Percentiles rank a stretch among this genome's conserved stretches.
Conservation (phyloP, 2,888 invertebrate species). For the Archips xylosteana region DNA sequence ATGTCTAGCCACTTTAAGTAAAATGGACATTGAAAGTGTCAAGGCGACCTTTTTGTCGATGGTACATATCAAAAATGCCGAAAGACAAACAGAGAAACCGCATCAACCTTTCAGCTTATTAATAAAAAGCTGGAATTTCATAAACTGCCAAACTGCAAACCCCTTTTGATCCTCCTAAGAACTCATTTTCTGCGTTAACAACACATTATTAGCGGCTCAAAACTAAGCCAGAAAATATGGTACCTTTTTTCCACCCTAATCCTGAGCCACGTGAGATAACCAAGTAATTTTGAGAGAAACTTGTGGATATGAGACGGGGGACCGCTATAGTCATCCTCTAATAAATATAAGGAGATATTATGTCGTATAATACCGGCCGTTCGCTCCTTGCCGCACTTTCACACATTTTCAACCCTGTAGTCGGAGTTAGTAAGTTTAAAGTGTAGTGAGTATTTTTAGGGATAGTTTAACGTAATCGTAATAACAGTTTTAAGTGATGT, state of each 20-base stretch:
- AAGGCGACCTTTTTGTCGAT: too few relatives aligned
- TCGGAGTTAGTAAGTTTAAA: neutral
- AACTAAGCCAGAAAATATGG: constrained; percentile 32
- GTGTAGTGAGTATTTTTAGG: neutral
- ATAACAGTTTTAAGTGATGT: constrained; percentile 40
- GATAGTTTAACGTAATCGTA: constrained; percentile 41
- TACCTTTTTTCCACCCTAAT: constrained; percentile 45
- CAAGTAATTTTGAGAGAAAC: constrained; percentile 63
- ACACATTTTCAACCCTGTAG: constrained; percentile 2
- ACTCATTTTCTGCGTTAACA: constrained; percentile 27
- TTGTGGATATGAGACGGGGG: constrained; percentile 63
- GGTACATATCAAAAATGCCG: neutral
- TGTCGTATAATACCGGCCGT: constrained; percentile 46
- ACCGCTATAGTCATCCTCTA: constrained; percentile 56
- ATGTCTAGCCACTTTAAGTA: too few relatives aligned
- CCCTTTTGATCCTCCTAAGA: constrained; percentile 14
- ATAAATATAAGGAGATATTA: constrained; percentile 63
- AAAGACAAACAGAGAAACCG: neutral
- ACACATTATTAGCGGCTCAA: constrained; percentile 39
- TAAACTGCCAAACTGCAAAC: constrained; percentile 1
- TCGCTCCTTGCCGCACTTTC: neutral
- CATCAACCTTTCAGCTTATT: neutral
- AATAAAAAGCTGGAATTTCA: constrained; percentile 2
- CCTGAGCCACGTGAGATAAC: constrained; percentile 58
- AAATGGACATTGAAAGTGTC: too few relatives aligned